These are phyloP conservation scores for Pristionchus entomophagus DNA, from an alignment of 2,888 invertebrate genomes.

Conservation along the genomic window DNA sequence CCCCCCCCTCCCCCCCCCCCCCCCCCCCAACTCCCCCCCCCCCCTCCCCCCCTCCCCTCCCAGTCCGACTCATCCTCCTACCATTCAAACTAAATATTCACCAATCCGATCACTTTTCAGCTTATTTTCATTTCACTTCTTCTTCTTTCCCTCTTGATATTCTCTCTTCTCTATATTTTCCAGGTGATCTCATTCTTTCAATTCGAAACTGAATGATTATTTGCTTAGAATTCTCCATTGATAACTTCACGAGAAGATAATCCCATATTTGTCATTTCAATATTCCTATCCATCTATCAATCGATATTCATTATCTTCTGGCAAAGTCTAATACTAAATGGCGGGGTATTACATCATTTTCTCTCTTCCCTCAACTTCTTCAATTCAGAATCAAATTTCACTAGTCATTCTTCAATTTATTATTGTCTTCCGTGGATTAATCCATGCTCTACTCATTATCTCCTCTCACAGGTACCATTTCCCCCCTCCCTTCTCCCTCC, in stretches of 20 bases:
- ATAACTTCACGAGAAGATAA: neutral
- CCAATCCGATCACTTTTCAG: neutral
- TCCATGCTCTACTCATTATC: neutral
- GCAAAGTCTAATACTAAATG: neutral
- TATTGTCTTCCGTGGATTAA: neutral
- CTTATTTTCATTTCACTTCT: neutral
- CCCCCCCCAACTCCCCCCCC: too few species aligned
- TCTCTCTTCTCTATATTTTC: constrained; percentile 3
- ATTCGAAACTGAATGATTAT: neutral
- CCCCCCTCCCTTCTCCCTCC: neutral
- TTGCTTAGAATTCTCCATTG: neutral
- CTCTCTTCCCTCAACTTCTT: neutral
- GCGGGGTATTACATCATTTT: neutral
- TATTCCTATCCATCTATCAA: neutral
- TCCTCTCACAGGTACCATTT: neutral
- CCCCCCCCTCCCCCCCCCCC: too few species aligned
- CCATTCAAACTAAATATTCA: neutral
- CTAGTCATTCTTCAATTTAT: neutral
- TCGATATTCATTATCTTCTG: neutral
- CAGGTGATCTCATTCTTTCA: neutral
- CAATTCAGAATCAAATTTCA: neutral
- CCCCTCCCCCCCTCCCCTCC: too few species aligned
- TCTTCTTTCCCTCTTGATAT: neutral
- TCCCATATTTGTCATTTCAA: neutral
- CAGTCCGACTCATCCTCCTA: too few species aligned